Evolutionary conservation across 2,113 vertebrate genomes (phyloP), one percentile per base, ranked within the genome.

Genomic region (Coptodon rendalli): DNA sequence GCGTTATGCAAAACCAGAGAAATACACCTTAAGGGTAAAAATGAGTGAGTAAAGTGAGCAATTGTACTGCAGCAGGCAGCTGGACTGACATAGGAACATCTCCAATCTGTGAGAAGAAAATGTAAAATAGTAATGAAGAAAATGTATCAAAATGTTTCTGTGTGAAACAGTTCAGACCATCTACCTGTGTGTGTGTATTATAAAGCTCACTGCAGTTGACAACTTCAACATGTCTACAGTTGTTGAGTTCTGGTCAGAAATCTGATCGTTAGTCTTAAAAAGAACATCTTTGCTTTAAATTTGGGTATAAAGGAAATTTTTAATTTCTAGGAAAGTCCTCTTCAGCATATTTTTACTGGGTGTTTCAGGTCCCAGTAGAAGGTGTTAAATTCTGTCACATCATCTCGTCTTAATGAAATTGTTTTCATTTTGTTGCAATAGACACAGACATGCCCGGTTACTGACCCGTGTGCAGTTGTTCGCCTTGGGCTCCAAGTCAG

Each of bases 401-500:
- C 1, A 31, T 31, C 71, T 31, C 6, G 9, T 17, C 43, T 78
- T 76, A 29, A 29, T 48, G 45, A 50, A 73, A 54, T 22, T 66
- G 3, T 50, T 52, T 43, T 53, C n/a, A 53, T 27, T 53, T 10
- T 45, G 59, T 89, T 80, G 80, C 82, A 52, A 9, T 6, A 14
- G 86, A 6, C 36, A 82, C 53, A 52, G 14, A 3, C 45, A 50
- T 50, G 71, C 2, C 27, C 1, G 1, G 5, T 50, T 83, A 96
- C 14, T 93, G 96, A 99, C 99, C 98, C 97, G 97, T 61, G 98
- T 99, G 96, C 99, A 99, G 95, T 99, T 99, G 91, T 87, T 97
- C 71, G 99, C 98, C 93, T 99, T 99, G 7, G 99, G 99, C 90
- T 99, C 99, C 94, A 99, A 92, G 79, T 99, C 98, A 22, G 98